phyloP scores from a whole-genome alignment of 2,888 invertebrate species.

The Ferrisia virgata region DNA sequence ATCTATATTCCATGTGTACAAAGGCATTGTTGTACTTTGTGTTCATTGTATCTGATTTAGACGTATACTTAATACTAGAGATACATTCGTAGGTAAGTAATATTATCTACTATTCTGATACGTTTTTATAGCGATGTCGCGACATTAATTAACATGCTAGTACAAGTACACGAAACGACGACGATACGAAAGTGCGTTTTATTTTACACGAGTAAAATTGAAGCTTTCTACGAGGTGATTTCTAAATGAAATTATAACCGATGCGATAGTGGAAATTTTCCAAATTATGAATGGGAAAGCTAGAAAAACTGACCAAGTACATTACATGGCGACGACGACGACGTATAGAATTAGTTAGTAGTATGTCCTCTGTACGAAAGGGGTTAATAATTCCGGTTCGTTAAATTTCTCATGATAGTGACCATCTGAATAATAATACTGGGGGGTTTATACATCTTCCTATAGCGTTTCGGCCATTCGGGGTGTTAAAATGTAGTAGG shows the following conservation, averaged over 20 bases:
- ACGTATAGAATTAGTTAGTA: conserved; percentile 21
- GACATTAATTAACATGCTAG: conserved; percentile 6
- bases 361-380: conserved; percentile 30
- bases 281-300: not conserved
- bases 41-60: conserved; percentile 10
- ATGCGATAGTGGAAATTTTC: not conserved
- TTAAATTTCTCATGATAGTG: conserved; percentile 41
- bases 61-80: too few species aligned
- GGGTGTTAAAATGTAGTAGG: too few species aligned
- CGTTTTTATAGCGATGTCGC: not conserved
- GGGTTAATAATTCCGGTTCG: conserved; percentile 43
- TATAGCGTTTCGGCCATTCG: not conserved
- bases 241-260: conserved; percentile 11
- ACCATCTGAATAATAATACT: conserved; percentile 39
- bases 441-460: not conserved
- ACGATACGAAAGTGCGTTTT: not conserved
- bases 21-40: not conserved
- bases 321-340: too few species aligned
- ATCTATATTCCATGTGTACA: not conserved
- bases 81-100: not conserved
- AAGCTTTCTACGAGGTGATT: not conserved
- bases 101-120: conserved; percentile 7
- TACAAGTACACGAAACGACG: too few species aligned
- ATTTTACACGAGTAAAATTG: not conserved
- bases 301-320: conserved; percentile 21